Percentiles rank a stretch among this genome's conserved stretches.
phyloP scores from a whole-genome alignment of 2,888 invertebrate species.

The Oscheius myriophilus region DNA sequence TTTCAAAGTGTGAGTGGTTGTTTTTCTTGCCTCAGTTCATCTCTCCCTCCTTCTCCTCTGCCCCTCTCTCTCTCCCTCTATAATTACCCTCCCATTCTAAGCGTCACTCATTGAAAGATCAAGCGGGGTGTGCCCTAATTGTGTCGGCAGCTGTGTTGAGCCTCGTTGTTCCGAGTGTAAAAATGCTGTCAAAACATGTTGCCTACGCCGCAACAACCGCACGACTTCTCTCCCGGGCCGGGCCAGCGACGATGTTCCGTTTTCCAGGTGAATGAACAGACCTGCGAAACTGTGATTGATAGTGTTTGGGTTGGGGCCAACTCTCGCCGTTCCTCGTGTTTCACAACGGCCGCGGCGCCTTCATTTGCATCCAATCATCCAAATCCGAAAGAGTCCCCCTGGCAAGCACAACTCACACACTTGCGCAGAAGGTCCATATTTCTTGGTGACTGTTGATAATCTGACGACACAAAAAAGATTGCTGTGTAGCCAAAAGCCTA shows the following conservation, averaged over 20 bases:
- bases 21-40: not conserved
- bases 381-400: too few relatives aligned
- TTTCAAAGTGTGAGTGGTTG: not conserved
- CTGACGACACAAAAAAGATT: too few relatives aligned
- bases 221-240: conserved; percentile 1
- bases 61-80: not conserved
- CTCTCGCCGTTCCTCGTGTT: not conserved
- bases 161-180: conserved; percentile 21
- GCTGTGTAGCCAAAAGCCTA: too few relatives aligned
- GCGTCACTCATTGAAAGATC: not conserved
- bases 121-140: conserved; percentile 1
- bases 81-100: too few relatives aligned
- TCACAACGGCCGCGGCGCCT: conserved; percentile 1
- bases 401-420: too few relatives aligned
- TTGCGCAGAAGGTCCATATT: too few relatives aligned
- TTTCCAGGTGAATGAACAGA: conserved; percentile 8
- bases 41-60: not conserved
- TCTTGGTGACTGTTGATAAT: too few relatives aligned
- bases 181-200: conserved; percentile 29
- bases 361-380: too few relatives aligned
- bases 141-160: conserved; percentile 21
- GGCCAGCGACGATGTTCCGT: conserved; percentile 11
- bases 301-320: too few relatives aligned
- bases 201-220: conserved; percentile 23
- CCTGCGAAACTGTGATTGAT: too few relatives aligned